phyloP scores from a whole-genome alignment of 2,797 vertebrate genomes.

The Peromyscus melanophrys region DNA sequence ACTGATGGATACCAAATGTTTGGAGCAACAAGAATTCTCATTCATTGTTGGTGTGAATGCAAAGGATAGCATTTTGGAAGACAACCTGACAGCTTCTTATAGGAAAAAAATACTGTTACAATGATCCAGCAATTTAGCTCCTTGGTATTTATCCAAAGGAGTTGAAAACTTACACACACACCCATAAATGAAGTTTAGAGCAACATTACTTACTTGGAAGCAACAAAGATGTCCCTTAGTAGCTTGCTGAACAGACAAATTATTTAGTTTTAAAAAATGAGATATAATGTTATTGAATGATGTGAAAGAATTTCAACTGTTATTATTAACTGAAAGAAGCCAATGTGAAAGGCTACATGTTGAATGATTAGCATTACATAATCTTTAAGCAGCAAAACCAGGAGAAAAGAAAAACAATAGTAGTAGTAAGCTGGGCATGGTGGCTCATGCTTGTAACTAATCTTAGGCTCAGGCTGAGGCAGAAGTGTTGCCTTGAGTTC shows the following conservation, averaged over 20 bases:
- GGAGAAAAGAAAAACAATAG: neutral
- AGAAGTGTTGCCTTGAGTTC: neutral
- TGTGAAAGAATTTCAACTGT: neutral
- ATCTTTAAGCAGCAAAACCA: neutral
- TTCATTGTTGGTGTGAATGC: neutral
- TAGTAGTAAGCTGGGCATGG: neutral
- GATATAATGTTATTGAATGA: neutral
- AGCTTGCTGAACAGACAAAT: neutral
- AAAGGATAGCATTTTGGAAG: neutral
- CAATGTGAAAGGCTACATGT: neutral
- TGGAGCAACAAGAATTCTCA: neutral
- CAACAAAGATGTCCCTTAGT: conserved; percentile 2
- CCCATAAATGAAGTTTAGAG: neutral
- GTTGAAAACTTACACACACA: neutral
- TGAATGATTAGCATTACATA: neutral
- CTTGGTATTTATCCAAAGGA: neutral
- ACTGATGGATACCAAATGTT: neutral
- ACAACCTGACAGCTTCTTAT: neutral
- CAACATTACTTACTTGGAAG: neutral
- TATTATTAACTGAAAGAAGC: neutral
- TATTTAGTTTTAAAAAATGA: conserved; percentile 5
- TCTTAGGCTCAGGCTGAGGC: too few species aligned
- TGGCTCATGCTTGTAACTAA: neutral
- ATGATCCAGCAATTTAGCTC: neutral
- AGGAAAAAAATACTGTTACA: neutral